Base-by-base conservation (phyloP, 2,113 vertebrate species). In the Proterorhinus semilunaris region DNA sequence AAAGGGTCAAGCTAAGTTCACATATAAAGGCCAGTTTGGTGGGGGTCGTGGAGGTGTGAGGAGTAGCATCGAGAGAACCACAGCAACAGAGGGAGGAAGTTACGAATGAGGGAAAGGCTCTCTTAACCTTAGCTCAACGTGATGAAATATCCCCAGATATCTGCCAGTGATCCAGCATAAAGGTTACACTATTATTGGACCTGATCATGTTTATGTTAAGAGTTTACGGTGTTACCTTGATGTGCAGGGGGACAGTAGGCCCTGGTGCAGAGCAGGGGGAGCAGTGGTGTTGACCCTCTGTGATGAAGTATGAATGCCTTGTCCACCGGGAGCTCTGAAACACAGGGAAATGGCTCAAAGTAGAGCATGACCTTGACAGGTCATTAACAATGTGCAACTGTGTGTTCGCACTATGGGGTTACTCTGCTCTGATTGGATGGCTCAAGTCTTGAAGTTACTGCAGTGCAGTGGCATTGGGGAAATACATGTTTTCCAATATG, bases 1-100 rank as follows among this genome's bases (percentile, higher is more conserved):
- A 80, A 46, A 74, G 80, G 90, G 88, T 91, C 83, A 87, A 80
- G 83, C 74, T 79, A 83, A 91, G 88, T 89, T 90, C 83, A 88
- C 73, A 76, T 66, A 82, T 82, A 82, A 84, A 87, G 84, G 75
- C 79, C 82, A 85, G 74, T 80, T 80, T 83, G 66, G 47, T 42
- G 51, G 47, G 58, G 15, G 45, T 53, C 63, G 9, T 8, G 10
- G 15, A 45, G 16, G 59, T 68, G 50, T 44, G 47, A 6, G 65
- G 45, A 74, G 15, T 62, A 76, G 62, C 59, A 62, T 1, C 13
- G 46, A 76, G 62, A 45, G 50, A 80, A 52, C 63, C 8, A 17
- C 59, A 21, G 71, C 62, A 66, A 67, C 75, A 62, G 27, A 57
- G 55, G 52, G 64, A 52, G 72, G 74, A 74, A 66, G 61, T 77